Conservation (phyloP, 2,113 vertebrate species). For the Fulica atra region DNA sequence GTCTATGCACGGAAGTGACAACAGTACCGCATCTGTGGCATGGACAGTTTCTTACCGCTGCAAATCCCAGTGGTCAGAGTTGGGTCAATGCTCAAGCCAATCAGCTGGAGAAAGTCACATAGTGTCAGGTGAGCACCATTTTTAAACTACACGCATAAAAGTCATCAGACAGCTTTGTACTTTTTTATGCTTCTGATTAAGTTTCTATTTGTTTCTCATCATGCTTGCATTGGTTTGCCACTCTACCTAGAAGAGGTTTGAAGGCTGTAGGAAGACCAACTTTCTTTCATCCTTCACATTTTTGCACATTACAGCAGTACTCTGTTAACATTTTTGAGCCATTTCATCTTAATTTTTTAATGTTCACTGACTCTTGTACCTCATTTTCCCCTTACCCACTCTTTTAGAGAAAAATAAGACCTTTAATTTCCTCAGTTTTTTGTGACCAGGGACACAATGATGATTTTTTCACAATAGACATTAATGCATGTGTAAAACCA, state of each 20-base stretch:
- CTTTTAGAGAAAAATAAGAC: conserved; percentile 42
- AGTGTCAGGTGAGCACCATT: background rate
- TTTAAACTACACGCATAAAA: background rate
- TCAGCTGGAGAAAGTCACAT: background rate
- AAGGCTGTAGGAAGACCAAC: conserved; percentile 46
- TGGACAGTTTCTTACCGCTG: background rate
- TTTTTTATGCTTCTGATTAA: background rate
- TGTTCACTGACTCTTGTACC: background rate
- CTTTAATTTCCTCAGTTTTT: conserved; percentile 51
- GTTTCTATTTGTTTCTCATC: conserved; percentile 12
- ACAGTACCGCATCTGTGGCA: background rate
- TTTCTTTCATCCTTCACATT: conserved; percentile 53
- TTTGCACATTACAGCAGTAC: conserved; percentile 47
- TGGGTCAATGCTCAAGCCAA: background rate
- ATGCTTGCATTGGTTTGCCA: background rate
- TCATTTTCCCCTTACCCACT: background rate
- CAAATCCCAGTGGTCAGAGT: background rate
- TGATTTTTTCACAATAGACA: conserved; percentile 47
- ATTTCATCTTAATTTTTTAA: conserved; percentile 59
- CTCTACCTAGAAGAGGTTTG: background rate
- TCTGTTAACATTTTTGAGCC: conserved; percentile 44
- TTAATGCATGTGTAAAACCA: conserved; percentile 61
- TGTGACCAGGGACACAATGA: conserved; percentile 17
- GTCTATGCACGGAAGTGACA: background rate
- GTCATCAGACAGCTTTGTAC: background rate